A percentile compares a stretch with the other conserved stretches of the same genome.
phyloP scores from a whole-genome alignment of 1,140 invertebrate species.

The Cotesia vestalis region DNA sequence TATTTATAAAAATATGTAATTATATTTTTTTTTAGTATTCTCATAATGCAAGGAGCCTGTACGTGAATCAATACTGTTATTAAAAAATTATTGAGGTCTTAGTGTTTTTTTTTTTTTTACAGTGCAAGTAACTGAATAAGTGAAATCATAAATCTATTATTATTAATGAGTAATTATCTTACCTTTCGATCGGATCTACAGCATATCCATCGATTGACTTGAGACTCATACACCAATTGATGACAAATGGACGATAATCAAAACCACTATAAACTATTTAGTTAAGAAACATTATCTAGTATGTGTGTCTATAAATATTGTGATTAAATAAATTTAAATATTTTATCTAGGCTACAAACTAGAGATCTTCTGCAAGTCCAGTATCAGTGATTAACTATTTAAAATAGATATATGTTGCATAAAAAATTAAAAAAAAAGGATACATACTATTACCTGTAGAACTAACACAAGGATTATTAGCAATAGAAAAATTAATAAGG shows the following conservation, averaged over 20 bases:
- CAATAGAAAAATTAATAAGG: slow-evolving; percentile 82
- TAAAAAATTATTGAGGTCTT: no score
- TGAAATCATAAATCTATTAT: neutral
- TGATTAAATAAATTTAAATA: neutral
- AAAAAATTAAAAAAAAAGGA: slow-evolving; percentile 65
- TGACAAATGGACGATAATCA: slow-evolving; percentile 90
- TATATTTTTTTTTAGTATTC: neutral
- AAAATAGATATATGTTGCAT: slow-evolving; percentile 1
- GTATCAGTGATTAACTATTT: no score
- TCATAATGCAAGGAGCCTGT: no score
- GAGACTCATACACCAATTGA: slow-evolving; percentile 91
- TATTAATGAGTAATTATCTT: slow-evolving; percentile 47
- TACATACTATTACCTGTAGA: slow-evolving; percentile 76
- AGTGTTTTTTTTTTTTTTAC: no score
- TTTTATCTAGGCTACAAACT: no score
- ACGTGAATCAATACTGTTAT: no score
- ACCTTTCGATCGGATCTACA: slow-evolving; percentile 90
- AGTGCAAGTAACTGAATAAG: neutral
- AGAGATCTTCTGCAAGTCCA: no score
- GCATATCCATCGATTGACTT: slow-evolving; percentile 88
- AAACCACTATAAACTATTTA: slow-evolving; percentile 74
- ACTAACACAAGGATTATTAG: slow-evolving; percentile 86
- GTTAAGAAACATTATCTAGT: slow-evolving; percentile 60
- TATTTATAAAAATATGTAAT: neutral
- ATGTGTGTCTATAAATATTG: slow-evolving; percentile 26